Conservation (phyloP, 2,888 invertebrate genomes). For the Euclidia mi region DNA sequence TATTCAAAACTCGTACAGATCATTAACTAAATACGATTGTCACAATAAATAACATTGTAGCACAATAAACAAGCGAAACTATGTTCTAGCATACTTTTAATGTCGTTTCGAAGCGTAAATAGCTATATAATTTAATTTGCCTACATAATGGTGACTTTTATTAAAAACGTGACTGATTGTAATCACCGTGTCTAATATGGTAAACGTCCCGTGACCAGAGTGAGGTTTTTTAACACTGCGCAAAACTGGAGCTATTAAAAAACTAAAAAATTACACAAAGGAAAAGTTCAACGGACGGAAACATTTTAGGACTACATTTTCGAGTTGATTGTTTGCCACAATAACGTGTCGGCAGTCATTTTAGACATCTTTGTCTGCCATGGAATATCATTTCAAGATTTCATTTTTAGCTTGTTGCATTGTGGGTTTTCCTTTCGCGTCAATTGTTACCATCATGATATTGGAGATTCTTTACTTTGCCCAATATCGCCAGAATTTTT, state of each 20-base stretch:
- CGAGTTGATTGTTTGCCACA: too few species aligned
- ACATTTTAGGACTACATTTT: not conserved
- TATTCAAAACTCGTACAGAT: not conserved
- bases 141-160: conserved; percentile 62
- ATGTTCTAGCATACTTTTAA: conserved; percentile 12
- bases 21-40: conserved; percentile 1
- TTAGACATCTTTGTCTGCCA: too few species aligned
- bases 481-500: too few species aligned
- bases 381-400: too few species aligned
- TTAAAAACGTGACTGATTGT: conserved; percentile 74
- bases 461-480: too few species aligned
- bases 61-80: conserved; percentile 14
- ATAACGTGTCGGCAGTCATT: too few species aligned
- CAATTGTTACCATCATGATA: too few species aligned
- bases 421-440: too few species aligned
- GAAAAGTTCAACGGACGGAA: not conserved
- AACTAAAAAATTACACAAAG: conserved; percentile 4
- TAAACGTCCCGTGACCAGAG: conserved; percentile 66
- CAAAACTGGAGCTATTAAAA: conserved; percentile 30
- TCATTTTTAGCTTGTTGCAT: too few species aligned
- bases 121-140: conserved; percentile 60
- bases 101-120: conserved; percentile 15
- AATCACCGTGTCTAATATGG: conserved; percentile 70
- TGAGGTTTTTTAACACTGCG: conserved; percentile 22
- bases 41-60: conserved; percentile 1